A percentile compares a stretch with the other conserved stretches of the same genome.
Conservation (phyloP, 2,888 invertebrate species). For the Polylopha cassiicola region DNA sequence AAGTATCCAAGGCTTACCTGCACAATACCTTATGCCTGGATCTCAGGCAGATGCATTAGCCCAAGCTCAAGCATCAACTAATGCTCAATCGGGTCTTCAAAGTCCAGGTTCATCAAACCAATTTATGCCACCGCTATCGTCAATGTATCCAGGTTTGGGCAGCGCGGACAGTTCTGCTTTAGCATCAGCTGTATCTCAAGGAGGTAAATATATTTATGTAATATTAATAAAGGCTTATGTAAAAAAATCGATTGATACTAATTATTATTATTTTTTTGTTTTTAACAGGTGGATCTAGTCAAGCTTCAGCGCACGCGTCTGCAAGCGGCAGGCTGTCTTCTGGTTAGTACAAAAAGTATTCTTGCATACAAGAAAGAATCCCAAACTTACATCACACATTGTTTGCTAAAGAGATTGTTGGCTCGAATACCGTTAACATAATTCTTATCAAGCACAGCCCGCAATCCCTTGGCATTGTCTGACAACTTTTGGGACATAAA, state of each 20-base stretch:
- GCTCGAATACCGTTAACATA: slow-evolving; percentile 38
- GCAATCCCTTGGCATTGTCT: slow-evolving; percentile 39
- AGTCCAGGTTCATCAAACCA: slow-evolving; percentile 1
- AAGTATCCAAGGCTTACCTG: no score
- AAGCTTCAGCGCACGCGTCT: slow-evolving; percentile 21
- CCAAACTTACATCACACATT: slow-evolving; percentile 21
- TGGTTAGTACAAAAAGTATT: slow-evolving; percentile 28
- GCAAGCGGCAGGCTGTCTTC: slow-evolving; percentile 25
- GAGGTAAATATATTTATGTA: no score
- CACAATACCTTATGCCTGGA: no score
- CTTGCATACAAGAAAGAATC: slow-evolving; percentile 13
- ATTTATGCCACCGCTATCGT: slow-evolving; percentile 6
- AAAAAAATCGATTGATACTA: no score
- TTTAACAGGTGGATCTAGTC: slow-evolving; percentile 8
- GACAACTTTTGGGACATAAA: slow-evolving; percentile 66
- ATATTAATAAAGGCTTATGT: no score
- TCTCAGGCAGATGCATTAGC: no score
- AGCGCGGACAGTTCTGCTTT: no score
- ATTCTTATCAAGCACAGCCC: slow-evolving; percentile 47
- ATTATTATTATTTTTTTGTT: no score
- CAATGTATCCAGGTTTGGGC: no score
- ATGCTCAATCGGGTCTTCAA: slow-evolving; percentile 5
- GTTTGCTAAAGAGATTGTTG: slow-evolving; percentile 37
- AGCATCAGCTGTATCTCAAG: slow-evolving; percentile 3
- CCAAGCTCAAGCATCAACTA: slow-evolving; percentile 22